A percentile compares a stretch with the other conserved stretches of the same genome.
Evolutionary conservation across 2,113 vertebrate species (phyloP).

Genomic region (Callaeas wilsoni): DNA sequence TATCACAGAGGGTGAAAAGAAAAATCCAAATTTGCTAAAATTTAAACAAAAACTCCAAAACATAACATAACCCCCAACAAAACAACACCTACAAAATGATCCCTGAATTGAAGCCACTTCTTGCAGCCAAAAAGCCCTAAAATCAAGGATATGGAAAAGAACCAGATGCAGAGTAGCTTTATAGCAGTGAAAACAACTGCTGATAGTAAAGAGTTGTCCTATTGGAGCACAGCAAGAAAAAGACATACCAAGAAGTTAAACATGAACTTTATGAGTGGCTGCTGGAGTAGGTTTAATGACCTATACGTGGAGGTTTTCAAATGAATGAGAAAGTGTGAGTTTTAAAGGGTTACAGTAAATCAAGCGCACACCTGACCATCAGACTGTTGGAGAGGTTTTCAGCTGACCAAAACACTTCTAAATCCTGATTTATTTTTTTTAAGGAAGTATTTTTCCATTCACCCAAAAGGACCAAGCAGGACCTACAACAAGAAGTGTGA

Average conservation of each 20-base stretch:
- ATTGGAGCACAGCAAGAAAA: neutral
- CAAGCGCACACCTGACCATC: neutral
- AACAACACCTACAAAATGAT: neutral
- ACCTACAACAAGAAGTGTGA: neutral
- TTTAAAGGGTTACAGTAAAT: neutral
- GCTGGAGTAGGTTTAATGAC: neutral
- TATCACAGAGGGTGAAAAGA: accelerated
- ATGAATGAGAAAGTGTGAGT: neutral
- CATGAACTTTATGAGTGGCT: neutral
- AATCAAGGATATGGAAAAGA: neutral
- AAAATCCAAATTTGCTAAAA: neutral
- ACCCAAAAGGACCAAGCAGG: neutral
- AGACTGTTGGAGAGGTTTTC: neutral
- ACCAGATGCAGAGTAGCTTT: neutral
- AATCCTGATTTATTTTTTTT: neutral
- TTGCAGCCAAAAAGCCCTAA: neutral
- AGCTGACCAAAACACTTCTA: neutral
- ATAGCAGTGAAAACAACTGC: neutral
- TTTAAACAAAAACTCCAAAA: accelerated
- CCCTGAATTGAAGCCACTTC: neutral
- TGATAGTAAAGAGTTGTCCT: neutral
- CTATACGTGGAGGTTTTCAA: neutral
- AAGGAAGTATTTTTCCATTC: neutral
- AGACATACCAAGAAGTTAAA: conserved; percentile 15
- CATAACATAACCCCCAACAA: neutral